Percentiles rank a stretch among this genome's conserved stretches.
These are phyloP conservation scores for Blera fallax DNA, from an alignment of 2,888 invertebrate genomes.

Conservation along the genomic window DNA sequence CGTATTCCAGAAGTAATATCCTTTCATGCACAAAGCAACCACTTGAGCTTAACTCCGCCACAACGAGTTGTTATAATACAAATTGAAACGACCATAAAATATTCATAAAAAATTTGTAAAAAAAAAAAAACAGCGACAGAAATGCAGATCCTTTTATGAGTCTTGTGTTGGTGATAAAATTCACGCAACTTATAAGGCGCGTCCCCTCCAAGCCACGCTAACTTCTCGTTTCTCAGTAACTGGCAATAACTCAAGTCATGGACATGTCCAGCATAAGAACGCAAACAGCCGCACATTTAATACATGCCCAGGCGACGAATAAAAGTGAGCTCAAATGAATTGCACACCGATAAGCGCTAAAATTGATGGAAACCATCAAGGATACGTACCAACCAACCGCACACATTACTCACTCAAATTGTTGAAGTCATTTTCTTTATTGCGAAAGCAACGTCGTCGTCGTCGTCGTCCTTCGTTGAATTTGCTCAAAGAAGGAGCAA, in stretches of 20 bases:
- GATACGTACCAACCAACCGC: background rate
- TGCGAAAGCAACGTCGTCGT: background rate
- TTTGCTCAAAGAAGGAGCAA: slow-evolving; percentile 15
- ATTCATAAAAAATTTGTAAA: slow-evolving; percentile 46
- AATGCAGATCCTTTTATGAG: slow-evolving; percentile 43
- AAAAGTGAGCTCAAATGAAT: slow-evolving; percentile 28
- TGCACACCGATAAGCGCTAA: slow-evolving; percentile 35
- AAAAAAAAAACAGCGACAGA: background rate
- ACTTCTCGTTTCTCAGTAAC: background rate
- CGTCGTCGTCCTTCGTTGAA: background rate
- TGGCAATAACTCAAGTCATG: slow-evolving; percentile 12
- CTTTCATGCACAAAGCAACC: slow-evolving; percentile 6
- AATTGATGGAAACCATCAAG: slow-evolving; percentile 45
- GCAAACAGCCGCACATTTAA: background rate
- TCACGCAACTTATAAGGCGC: slow-evolving; percentile 39
- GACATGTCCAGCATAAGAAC: background rate
- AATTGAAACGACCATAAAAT: slow-evolving; percentile 58
- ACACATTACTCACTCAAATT: slow-evolving; percentile 27
- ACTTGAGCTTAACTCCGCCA: slow-evolving; percentile 10
- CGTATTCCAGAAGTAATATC: slow-evolving; percentile 18
- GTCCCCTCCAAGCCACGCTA: background rate
- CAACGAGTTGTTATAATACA: slow-evolving; percentile 27
- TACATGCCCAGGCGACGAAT: background rate
- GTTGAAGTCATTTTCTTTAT: slow-evolving; percentile 38
- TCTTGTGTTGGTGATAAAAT: slow-evolving; percentile 33